Evolutionary conservation across 2,113 vertebrate genomes (phyloP).

Genomic region (Epinephelus lanceolatus): DNA sequence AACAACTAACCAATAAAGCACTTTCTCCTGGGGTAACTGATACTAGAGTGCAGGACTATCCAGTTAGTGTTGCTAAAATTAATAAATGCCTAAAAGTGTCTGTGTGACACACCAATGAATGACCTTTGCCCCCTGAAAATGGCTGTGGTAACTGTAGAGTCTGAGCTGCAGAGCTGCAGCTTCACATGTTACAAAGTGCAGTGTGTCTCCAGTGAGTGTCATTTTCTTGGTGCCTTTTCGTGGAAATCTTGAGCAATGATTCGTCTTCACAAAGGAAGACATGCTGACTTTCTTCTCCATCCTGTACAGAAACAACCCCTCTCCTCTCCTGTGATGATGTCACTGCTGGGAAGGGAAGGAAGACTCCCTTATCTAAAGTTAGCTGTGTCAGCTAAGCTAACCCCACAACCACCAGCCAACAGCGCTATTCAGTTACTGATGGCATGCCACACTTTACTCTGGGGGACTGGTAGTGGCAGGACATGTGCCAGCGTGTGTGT

Average conservation of each 20-base stretch:
- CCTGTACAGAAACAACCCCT: neutral
- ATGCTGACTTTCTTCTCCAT: slow-evolving; percentile 2
- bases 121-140: neutral
- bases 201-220: neutral
- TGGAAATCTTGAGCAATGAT: neutral
- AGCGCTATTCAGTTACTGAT: slow-evolving; percentile 41
- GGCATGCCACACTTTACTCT: slow-evolving; percentile 25
- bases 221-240: neutral
- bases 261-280: neutral
- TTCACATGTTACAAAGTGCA: neutral
- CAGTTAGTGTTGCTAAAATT: neutral
- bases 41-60: neutral
- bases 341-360: neutral
- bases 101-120: neutral
- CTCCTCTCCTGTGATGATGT: slow-evolving; percentile 21
- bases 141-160: neutral
- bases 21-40: neutral
- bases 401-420: slow-evolving; percentile 18
- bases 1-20: neutral
- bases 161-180: neutral
- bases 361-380: slow-evolving; percentile 36
- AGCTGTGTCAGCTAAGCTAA: slow-evolving; percentile 31
- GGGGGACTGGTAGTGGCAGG: neutral
- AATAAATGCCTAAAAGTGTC: neutral
- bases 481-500: neutral